Conservation (phyloP, 2,888 invertebrate genomes). For the Campoplex nolae region DNA sequence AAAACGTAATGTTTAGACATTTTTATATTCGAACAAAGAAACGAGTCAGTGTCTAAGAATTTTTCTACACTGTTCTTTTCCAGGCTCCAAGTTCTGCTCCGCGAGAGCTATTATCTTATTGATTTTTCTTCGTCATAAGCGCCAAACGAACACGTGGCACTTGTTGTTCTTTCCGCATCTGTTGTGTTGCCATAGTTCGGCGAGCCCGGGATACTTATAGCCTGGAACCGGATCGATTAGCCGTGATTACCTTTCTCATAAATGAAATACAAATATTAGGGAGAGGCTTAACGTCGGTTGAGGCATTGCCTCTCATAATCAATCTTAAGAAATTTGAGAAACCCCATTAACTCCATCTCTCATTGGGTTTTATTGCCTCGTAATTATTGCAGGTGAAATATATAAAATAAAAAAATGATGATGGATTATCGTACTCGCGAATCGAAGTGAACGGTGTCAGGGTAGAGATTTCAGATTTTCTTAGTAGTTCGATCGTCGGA, state of each 20-base stretch:
- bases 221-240: background rate
- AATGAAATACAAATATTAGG: background rate
- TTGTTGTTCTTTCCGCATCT: slow-evolving; percentile 16
- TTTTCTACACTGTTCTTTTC: background rate
- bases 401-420: background rate
- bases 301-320: background rate
- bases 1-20: too few relatives aligned
- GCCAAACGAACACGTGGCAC: slow-evolving; percentile 22
- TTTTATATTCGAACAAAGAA: too few relatives aligned
- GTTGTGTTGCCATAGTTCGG: background rate
- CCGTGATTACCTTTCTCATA: background rate
- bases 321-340: background rate
- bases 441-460: background rate
- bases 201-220: background rate
- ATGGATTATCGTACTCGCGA: background rate
- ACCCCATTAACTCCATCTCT: background rate
- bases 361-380: background rate
- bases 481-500: background rate
- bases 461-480: background rate
- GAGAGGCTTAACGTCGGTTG: background rate
- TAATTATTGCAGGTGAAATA: background rate
- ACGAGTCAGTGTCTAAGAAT: too few relatives aligned
- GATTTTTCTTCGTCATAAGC: slow-evolving; percentile 23
- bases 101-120: slow-evolving; percentile 32
- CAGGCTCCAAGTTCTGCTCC: slow-evolving; percentile 18